Conservation (phyloP, 2,888 invertebrate species). For the Criorhina ranunculi region DNA sequence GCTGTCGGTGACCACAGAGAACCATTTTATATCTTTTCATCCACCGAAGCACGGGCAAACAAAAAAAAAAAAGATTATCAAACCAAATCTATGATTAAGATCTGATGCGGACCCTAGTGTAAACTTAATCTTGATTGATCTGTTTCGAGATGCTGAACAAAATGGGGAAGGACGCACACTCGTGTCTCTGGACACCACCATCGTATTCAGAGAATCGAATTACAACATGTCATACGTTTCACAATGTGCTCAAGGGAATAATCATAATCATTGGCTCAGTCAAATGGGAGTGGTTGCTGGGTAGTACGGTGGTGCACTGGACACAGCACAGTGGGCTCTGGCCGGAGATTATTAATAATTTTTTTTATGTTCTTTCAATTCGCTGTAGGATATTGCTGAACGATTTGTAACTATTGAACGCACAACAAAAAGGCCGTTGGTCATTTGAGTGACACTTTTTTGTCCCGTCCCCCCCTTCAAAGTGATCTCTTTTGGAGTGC, state of each 20-base stretch:
- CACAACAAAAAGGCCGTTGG: conserved; percentile 56
- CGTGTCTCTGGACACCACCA: conserved; percentile 23
- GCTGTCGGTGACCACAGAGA: conserved; percentile 49
- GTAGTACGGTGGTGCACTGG: conserved; percentile 18
- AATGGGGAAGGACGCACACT: conserved; percentile 44
- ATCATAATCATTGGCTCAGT: conserved; percentile 22
- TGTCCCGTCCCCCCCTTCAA: no score
- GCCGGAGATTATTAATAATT: conserved; percentile 31
- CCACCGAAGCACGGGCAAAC: conserved; percentile 4
- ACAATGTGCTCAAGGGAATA: conserved; percentile 63
- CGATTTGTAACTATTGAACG: conserved; percentile 69
- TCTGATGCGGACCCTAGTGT: conserved; percentile 55
- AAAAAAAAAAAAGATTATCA: conserved; percentile 48
- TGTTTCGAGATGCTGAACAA: conserved; percentile 60
- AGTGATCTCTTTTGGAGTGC: conserved; percentile 22
- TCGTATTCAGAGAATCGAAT: conserved; percentile 49
- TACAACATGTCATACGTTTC: conserved; percentile 68
- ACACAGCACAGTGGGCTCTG: conserved; percentile 1
- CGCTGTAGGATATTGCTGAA: conserved; percentile 63
- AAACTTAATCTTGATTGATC: conserved; percentile 69
- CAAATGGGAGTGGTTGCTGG: conserved; percentile 59
- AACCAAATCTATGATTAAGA: conserved; percentile 65
- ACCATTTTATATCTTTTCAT: conserved; percentile 44
- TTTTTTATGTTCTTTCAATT: conserved; percentile 38
- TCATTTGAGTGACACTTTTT: conserved; percentile 65